Evolutionary conservation across 2,113 vertebrate species (phyloP), one percentile per base, ranked within the genome.

Genomic region (Oryzias curvinotus): DNA sequence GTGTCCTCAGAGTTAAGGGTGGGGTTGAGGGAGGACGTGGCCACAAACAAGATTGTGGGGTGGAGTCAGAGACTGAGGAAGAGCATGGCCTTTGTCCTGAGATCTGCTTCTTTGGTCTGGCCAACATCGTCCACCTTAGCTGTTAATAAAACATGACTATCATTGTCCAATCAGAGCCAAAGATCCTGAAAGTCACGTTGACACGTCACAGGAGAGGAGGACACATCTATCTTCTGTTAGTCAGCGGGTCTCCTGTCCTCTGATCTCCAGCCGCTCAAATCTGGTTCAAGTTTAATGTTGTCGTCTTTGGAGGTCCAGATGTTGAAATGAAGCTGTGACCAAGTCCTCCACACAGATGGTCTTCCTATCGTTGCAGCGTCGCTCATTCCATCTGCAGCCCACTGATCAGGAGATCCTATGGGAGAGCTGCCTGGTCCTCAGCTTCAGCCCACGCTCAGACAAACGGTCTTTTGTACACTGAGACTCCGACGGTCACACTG

Each of bases 101-200:
- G 5, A 82, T 57, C 4, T 83, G 86, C 52, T 87, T 86, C 54
- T 84, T 89, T 14, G 74, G 43, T 14, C 65, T 57, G 16, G 13
- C 41, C 21, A 52, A 67, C 73, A 76, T 76, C 41, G 62, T 51
- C 21, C 3, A 17, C 16, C 42, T 45, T 10, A 47, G 42, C 64
- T 68, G 74, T 69, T 55, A 14, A 4, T 36, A 30, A 26, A 10
- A 5, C 14, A 26, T 5, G 17, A 61, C 4, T 0, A 3, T 15
- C 53, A 65, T 5, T 0, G 1, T 17, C 58, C 52, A 73, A 56
- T 68, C 44, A 56, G 36, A 57, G 57, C 5, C 17, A 18, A 14
- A 15, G 5, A 8, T 18, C 16, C 4, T 19, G 13, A 41, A 5
- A 12, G 10, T 57, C 44, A 7, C 30, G 7, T 36, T 7, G 30